Conservation (phyloP, 2,113 vertebrate species). For the Colius striatus region DNA sequence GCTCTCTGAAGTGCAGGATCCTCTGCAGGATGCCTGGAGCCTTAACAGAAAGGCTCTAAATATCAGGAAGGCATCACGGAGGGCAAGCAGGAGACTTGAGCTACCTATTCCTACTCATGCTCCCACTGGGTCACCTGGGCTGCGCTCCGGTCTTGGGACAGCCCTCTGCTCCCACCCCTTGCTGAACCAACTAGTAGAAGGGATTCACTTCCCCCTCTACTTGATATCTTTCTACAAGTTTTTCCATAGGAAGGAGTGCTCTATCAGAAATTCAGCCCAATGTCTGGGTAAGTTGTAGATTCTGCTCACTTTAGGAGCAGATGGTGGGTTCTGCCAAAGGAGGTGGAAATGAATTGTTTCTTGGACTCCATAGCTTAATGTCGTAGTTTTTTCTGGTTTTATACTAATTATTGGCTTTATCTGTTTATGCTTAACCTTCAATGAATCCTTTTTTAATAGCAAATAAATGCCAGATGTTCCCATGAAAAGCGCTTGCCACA, state of each 20-base stretch:
- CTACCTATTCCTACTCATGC: background rate
- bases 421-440: background rate
- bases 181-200: background rate
- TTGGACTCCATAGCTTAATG: background rate
- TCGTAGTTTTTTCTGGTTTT: background rate
- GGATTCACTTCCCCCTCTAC: background rate
- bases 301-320: background rate
- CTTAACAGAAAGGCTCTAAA: background rate
- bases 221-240: background rate
- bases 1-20: background rate
- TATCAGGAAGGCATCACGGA: background rate
- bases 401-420: background rate
- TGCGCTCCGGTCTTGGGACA: fast-evolving
- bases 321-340: background rate
- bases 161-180: background rate
- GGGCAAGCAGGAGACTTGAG: background rate
- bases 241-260: background rate
- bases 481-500: background rate
- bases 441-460: background rate
- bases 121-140: background rate
- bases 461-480: background rate
- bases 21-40: background rate
- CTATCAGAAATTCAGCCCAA: background rate
- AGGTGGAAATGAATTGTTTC: background rate
- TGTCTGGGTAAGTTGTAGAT: conserved; percentile 5